Conservation (phyloP, 2,113 vertebrate species). For the Hippocampus barbouri region DNA sequence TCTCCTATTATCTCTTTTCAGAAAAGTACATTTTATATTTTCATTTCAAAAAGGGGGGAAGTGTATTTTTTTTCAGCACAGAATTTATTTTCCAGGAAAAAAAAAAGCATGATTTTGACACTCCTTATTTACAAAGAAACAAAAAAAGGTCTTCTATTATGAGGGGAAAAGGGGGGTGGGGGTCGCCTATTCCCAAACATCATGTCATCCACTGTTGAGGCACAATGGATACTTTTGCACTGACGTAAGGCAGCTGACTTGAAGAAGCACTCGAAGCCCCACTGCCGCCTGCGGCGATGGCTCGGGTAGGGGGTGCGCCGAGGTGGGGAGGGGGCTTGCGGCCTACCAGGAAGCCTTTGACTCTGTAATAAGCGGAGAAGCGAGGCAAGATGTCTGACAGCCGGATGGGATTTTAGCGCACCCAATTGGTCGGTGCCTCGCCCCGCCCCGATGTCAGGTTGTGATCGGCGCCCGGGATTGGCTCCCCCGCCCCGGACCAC, state of each 20-base stretch:
- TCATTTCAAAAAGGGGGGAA: too few relatives aligned
- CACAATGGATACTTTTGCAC: neutral
- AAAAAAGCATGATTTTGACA: too few relatives aligned
- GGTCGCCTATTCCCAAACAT: neutral
- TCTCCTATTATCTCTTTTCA: too few relatives aligned
- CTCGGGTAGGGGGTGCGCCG: neutral
- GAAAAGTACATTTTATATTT: too few relatives aligned
- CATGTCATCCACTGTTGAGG: neutral
- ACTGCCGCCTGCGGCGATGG: neutral
- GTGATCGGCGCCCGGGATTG: neutral
- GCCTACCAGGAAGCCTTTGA: neutral
- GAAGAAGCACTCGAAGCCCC: neutral
- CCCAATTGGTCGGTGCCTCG: neutral
- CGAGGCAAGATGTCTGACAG: neutral
- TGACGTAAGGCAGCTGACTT: neutral
- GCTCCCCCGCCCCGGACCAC: neutral
- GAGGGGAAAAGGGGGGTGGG: too few relatives aligned
- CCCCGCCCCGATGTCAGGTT: neutral
- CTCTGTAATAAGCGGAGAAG: constrained; percentile 1
- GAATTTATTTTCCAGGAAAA: too few relatives aligned
- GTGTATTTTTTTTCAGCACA: too few relatives aligned
- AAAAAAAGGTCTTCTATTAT: too few relatives aligned
- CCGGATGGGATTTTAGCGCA: constrained; percentile 3
- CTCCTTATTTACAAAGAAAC: too few relatives aligned
- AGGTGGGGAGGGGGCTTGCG: neutral